Evolutionary conservation across 2,113 vertebrate genomes (phyloP).

Genomic region (Coreoperca whiteheadi): DNA sequence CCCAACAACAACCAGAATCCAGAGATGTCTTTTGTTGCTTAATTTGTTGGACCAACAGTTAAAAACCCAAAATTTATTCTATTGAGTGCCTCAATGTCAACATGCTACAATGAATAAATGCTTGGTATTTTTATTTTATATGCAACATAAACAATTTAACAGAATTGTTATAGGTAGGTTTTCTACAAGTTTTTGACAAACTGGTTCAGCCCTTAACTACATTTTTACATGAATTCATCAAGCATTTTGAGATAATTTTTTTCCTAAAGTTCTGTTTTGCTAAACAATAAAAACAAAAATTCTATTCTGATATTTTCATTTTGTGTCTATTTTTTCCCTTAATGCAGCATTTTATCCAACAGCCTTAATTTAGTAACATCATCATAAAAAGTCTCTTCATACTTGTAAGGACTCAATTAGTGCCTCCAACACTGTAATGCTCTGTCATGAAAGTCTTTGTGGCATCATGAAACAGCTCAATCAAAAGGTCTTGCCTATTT

Average conservation of each 20-base stretch:
- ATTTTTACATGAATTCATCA: background rate
- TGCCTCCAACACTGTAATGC: conserved; percentile 37
- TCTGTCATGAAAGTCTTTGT: conserved; percentile 24
- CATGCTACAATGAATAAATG: too few species aligned
- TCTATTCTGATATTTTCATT: background rate
- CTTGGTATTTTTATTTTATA: too few species aligned
- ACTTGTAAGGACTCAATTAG: conserved; percentile 39
- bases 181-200: too few species aligned
- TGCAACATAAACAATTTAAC: background rate
- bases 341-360: background rate
- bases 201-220: background rate
- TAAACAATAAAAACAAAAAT: background rate
- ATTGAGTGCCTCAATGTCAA: background rate
- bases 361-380: conserved; percentile 1
- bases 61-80: background rate
- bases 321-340: background rate
- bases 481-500: conserved; percentile 74
- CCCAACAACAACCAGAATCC: background rate
- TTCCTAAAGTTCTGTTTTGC: background rate
- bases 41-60: background rate
- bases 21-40: background rate
- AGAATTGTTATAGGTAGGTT: too few species aligned
- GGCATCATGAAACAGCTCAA: conserved; percentile 53
- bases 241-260: background rate
- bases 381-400: conserved; percentile 31